Conservation (phyloP, 2,113 vertebrate genomes). For the Nothocercus nigrocapillus region DNA sequence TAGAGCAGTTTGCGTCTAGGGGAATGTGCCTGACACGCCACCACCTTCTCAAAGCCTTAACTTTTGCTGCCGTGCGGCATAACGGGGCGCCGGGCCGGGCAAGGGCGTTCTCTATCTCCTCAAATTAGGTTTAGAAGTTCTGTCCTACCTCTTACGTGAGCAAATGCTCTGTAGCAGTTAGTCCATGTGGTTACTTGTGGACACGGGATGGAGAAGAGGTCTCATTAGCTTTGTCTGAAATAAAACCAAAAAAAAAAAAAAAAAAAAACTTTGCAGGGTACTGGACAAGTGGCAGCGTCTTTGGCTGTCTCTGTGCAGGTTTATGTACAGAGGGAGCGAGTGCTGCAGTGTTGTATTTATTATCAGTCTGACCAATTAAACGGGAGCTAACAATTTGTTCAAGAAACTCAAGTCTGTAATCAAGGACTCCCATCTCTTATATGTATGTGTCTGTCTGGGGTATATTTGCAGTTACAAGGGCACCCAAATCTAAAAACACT, state of each 20-base stretch:
- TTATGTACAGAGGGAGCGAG: not conserved
- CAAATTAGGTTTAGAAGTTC: not conserved
- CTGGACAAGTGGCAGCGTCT: fast-evolving
- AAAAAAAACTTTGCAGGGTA: not conserved
- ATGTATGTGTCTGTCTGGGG: not conserved
- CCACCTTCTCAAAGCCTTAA: not conserved
- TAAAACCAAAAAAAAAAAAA: not conserved
- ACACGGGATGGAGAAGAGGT: not conserved
- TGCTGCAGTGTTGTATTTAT: not conserved
- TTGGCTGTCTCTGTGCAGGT: not conserved
- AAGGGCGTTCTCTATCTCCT: not conserved
- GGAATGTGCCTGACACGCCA: not conserved
- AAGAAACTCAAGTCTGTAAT: slow-evolving; percentile 21
- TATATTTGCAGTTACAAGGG: not conserved
- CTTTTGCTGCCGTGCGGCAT: not conserved
- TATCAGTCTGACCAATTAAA: not conserved
- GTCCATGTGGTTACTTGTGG: not conserved
- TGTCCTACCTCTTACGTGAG: not conserved
- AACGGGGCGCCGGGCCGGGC: not conserved
- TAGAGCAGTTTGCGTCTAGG: not conserved
- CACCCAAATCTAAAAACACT: not conserved
- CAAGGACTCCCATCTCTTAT: not conserved
- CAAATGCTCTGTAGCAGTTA: fast-evolving
- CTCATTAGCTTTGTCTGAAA: not conserved
- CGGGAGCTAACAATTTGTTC: not conserved